Base-by-base conservation (phyloP, 2,797 vertebrate genomes). In the Pteronotus mesoamericanus region DNA sequence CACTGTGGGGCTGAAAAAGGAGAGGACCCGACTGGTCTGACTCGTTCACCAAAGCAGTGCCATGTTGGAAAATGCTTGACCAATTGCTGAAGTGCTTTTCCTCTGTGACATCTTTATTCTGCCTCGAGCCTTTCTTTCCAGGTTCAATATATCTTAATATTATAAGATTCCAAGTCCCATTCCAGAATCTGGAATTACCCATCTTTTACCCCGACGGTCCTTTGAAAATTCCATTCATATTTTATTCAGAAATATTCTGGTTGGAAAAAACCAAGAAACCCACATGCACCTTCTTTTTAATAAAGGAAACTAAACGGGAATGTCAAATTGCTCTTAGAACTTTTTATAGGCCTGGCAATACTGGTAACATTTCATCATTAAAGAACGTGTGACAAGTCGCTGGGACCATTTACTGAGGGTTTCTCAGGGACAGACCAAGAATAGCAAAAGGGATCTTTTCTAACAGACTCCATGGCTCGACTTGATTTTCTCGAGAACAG, bases 321-420 rank as follows among this genome's bases (percentile, higher is more conserved):
- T 87, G 48, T 94, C 92, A 98, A 87, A 94, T 96, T 97, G 74
- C 46, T 97, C 86, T 98, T 95, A 96, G 95, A 95, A 95, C 87
- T 85, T 97, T 97, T 98, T 96, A 97, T 66, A 98, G 91, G 48
- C 37, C 91, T 98, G 96, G 92, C 97, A 97, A 48, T 24, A 4
- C 72, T 89, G 48, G 97, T 95, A 93, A 94, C 92, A 96, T 88
- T 98, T 97, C 93, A 93, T 94, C 96, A 96, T 69, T 55, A 91
- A 95, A 94, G 72, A 88, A 97, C 90, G 39, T 75, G 42, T 86
- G 96, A 79, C 93, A 93, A 97, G 74, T 89, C 91, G 94, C 34
- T 39, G 93, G 71, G 80, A 86, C 82, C 95, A 95, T 94, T 96
- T 91, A 85, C 61, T 89, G 84, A 94, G 83, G 68, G 86, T 91